Evolutionary conservation across 2,888 invertebrate species (phyloP).

Genomic region (Melinaea menophilus): DNA sequence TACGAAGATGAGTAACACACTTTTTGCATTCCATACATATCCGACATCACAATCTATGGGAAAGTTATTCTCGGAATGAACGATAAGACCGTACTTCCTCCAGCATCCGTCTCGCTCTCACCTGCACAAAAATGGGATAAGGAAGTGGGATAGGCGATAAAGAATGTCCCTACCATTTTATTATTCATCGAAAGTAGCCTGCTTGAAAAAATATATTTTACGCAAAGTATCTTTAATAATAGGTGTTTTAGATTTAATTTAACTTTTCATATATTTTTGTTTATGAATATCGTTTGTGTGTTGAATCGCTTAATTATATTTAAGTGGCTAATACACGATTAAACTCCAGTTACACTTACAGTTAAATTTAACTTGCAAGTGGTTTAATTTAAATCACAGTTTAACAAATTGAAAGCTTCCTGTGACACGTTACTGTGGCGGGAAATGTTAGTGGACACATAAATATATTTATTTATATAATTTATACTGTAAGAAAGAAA

Average conservation of each 20-base stretch:
- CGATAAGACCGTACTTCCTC: slow-evolving; percentile 66
- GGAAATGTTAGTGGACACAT: too few species aligned
- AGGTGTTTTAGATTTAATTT: neutral
- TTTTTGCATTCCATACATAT: slow-evolving; percentile 59
- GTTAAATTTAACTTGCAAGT: slow-evolving; percentile 30
- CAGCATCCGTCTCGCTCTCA: slow-evolving; percentile 42
- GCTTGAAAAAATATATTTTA: slow-evolving; percentile 36
- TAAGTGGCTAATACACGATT: too few species aligned
- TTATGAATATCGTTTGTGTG: too few species aligned
- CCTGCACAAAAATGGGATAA: slow-evolving; percentile 21
- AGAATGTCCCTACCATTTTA: slow-evolving; percentile 69
- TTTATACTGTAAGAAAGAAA: too few species aligned
- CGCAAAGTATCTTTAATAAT: slow-evolving; percentile 25
- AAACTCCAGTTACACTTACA: too few species aligned
- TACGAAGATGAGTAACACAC: slow-evolving; percentile 39
- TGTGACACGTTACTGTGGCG: slow-evolving; percentile 31
- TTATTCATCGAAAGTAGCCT: slow-evolving; percentile 60
- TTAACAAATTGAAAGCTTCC: slow-evolving; percentile 53
- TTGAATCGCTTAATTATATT: too few species aligned
- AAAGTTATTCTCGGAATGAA: slow-evolving; percentile 74
- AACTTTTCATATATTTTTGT: too few species aligned
- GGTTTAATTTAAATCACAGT: slow-evolving; percentile 52
- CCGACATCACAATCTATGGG: slow-evolving; percentile 64
- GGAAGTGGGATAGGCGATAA: slow-evolving; percentile 40
- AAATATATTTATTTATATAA: too few species aligned